Evolutionary conservation across 2,797 vertebrate genomes (phyloP).

Genomic region (Enteromius treurensis): DNA sequence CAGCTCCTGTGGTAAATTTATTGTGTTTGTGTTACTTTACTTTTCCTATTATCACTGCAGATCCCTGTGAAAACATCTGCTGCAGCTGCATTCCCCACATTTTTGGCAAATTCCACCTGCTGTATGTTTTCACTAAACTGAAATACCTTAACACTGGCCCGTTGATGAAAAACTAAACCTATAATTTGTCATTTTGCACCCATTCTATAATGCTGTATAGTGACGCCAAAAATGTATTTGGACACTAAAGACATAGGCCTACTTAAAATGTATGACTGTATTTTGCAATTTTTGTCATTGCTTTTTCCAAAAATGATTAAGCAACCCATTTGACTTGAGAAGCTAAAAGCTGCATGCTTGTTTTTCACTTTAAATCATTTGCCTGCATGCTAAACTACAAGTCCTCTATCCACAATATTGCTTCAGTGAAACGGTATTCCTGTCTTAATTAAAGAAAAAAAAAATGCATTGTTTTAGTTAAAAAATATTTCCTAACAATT

Average conservation of each 20-base stretch:
- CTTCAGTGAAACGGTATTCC: too few species aligned
- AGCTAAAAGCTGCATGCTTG: background rate
- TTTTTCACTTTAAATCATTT: too few species aligned
- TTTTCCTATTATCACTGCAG: constrained; percentile 1
- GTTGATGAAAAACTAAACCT: background rate
- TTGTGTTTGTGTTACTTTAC: background rate
- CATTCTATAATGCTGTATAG: background rate
- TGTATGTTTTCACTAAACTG: background rate
- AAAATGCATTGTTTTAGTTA: too few species aligned
- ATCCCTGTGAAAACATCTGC: constrained; percentile 43
- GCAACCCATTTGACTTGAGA: too few species aligned
- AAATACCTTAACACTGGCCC: background rate
- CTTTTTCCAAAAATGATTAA: background rate
- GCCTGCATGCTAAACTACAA: too few species aligned
- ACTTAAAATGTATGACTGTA: background rate
- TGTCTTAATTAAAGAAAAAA: too few species aligned
- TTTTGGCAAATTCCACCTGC: constrained; percentile 11
- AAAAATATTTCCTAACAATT: too few species aligned
- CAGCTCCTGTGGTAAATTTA: background rate
- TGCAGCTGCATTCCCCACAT: constrained; percentile 25
- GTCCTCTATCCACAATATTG: too few species aligned
- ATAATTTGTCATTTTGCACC: background rate
- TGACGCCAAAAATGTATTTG: background rate
- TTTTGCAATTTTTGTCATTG: background rate
- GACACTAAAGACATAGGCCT: background rate